Conservation (phyloP, 30 jellyfish, hydroid and myxozoan genomes). For the Aurelia aurita region DNA sequence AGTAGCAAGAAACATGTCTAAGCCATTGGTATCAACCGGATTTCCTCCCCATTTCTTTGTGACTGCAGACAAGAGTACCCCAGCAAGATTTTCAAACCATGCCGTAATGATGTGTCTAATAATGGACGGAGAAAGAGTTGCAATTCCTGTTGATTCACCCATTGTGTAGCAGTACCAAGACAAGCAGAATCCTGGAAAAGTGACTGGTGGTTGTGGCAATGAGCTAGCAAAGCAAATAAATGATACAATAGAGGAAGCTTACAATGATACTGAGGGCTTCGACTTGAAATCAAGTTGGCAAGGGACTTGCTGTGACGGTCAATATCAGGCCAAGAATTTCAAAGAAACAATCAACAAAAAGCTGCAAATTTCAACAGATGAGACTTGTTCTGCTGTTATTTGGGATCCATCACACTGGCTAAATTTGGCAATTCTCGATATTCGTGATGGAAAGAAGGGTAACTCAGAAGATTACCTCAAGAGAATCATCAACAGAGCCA, state of each 20-base stretch:
- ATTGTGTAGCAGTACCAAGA: neutral
- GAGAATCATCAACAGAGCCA: slow-evolving; percentile 1
- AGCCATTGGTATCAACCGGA: slow-evolving; percentile 18
- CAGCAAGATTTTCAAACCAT: slow-evolving; percentile 2
- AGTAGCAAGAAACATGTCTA: slow-evolving; percentile 5
- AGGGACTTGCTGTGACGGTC: slow-evolving; percentile 22
- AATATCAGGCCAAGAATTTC: slow-evolving; percentile 13
- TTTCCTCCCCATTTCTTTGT: slow-evolving; percentile 41
- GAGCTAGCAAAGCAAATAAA: slow-evolving; percentile 18
- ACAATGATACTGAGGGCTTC: neutral
- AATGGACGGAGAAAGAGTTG: slow-evolving; percentile 14
- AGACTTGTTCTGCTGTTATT: slow-evolving; percentile 7
- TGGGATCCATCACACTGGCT: slow-evolving; percentile 54
- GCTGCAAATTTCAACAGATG: neutral
- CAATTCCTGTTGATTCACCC: slow-evolving; percentile 34
- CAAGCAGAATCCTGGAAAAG: neutral
- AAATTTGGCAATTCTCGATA: slow-evolving; percentile 5
- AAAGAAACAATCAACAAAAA: neutral
- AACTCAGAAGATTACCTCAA: slow-evolving; percentile 1
- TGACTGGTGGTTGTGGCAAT: slow-evolving; percentile 23
- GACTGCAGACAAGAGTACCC: slow-evolving; percentile 25
- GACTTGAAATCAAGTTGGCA: slow-evolving; percentile 8
- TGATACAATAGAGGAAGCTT: slow-evolving; percentile 12
- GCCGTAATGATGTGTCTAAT: slow-evolving; percentile 40
- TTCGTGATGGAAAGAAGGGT: slow-evolving; percentile 1